Base-by-base conservation (phyloP, 2,113 vertebrate species). In the Alligator mississippiensis region DNA sequence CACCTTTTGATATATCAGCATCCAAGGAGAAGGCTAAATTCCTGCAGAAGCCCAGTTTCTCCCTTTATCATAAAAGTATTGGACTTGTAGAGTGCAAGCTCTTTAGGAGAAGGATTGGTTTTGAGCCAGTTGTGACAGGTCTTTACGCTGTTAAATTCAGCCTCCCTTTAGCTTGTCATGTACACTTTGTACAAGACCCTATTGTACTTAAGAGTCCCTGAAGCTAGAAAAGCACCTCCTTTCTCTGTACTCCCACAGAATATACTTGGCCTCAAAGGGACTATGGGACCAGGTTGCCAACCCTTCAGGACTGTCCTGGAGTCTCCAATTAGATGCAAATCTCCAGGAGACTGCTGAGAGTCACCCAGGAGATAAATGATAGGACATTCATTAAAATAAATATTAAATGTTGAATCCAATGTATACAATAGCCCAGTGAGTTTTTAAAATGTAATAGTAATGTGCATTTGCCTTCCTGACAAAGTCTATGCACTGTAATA, bases 111-210 rank as follows among this genome's bases (percentile, higher is more conserved):
- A 11, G 68, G 47, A 10, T 55, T 64, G 14, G 21, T 47, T 64
- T 25, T 0, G 0, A 91, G 4, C 5, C 54, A 85, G 2, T 19
- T 1, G 0, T 30, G 25, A 3, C 25, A n/a, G 59, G 27, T 15
- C 0, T 0, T 28, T 30, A 68, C 27, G 38, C 4, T 1, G 6
- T 55, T 61, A 62, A 34, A 38, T 19, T 22, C 15, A 4, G 9
- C 4, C n/a, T 64, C 21, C 8, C 3, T 61, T 77, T 25, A 18
- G 34, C 22, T 13, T 80, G 84, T 85, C 30, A 10, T 22, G 0
- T 0, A 24, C 14, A 77, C 2, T 54, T 28, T 21, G 2, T 5
- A 11, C 19, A 58, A 83, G 27, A 22, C 3, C 30, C 6, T 55
- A 30, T 55, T 55, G 25, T 30, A 30, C 11, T 3, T 28, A 38